phyloP scores from a whole-genome alignment of 2,113 vertebrate genomes.

The Cochlearius cochlearius region DNA sequence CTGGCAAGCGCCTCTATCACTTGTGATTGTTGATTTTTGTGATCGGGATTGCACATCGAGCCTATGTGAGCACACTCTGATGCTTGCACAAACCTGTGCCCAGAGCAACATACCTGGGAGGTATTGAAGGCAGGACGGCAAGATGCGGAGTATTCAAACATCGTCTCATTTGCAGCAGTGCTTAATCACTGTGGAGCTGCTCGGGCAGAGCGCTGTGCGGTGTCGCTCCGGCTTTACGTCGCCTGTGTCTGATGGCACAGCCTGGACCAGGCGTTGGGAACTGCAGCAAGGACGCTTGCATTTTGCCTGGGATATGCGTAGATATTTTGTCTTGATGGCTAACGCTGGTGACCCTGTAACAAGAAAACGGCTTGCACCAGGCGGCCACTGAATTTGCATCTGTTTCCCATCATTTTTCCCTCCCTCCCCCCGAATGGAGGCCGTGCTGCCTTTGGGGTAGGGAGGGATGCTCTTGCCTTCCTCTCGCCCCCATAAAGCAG shows the following conservation, averaged over 20 bases:
- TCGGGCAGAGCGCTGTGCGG: rapidly evolving
- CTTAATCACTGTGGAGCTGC: neutral
- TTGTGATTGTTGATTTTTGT: neutral
- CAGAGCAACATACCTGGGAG: neutral
- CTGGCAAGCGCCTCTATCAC: neutral
- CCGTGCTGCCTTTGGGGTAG: neutral
- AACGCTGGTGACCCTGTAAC: neutral
- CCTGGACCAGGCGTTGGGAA: neutral
- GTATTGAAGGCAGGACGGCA: neutral
- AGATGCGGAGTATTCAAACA: neutral
- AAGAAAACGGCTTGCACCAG: neutral
- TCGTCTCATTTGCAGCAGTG: neutral
- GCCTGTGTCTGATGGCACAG: neutral
- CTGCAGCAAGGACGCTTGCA: neutral
- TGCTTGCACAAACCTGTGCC: rapidly evolving
- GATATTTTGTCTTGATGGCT: neutral
- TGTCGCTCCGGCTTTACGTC: neutral
- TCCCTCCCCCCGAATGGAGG: neutral
- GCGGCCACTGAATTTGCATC: neutral
- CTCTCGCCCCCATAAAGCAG: neutral
- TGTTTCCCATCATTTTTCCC: neutral
- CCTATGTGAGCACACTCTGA: neutral
- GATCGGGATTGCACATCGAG: neutral
- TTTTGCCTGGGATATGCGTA: neutral
- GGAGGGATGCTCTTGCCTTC: neutral